These are phyloP conservation scores for Phataginus tetradactyla DNA, from an alignment of 2,797 vertebrate species.

Conservation along the genomic window DNA sequence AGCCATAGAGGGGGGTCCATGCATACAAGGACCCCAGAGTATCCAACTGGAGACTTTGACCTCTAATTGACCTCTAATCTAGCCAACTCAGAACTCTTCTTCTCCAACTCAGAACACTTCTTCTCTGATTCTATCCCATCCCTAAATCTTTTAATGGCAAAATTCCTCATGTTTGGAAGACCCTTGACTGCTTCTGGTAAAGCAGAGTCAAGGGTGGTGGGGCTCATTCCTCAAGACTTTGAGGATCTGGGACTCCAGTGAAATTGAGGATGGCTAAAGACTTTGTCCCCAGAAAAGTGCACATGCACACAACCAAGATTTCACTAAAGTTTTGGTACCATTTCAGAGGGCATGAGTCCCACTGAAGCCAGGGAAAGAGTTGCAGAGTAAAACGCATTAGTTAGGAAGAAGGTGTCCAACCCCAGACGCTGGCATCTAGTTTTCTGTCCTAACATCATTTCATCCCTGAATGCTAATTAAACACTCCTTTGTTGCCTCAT, in stretches of 20 bases:
- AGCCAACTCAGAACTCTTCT: neutral
- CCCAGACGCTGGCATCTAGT: neutral
- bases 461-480: neutral
- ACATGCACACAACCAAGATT: neutral
- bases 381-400: neutral
- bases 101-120: neutral
- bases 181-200: neutral
- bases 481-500: neutral
- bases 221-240: neutral
- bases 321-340: neutral
- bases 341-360: neutral
- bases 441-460: neutral
- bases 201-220: neutral
- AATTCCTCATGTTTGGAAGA: neutral
- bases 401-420: neutral
- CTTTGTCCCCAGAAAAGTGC: neutral
- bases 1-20: rapidly evolving
- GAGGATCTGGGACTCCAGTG: neutral
- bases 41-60: neutral
- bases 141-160: neutral
- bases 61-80: neutral
- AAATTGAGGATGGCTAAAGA: neutral
- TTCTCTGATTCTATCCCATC: neutral
- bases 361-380: neutral
- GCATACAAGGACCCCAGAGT: neutral